phyloP scores from a whole-genome alignment of 2,797 vertebrate species.

The Neosalanx taihuensis region DNA sequence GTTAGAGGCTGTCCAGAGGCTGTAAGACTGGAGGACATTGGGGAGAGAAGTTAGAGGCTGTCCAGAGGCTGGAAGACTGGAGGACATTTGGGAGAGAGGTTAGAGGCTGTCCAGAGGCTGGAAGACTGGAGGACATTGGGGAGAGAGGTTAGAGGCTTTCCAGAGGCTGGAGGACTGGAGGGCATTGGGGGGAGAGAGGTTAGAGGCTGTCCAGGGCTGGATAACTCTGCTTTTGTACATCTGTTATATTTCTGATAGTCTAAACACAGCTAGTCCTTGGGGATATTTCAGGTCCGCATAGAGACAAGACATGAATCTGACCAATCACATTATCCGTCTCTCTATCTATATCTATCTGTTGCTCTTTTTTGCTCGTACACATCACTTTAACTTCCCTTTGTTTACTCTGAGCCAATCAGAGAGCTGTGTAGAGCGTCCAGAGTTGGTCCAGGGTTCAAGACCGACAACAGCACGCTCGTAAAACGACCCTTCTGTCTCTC shows the following conservation, averaged over 20 bases:
- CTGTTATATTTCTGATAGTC: no score
- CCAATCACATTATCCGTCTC: not conserved
- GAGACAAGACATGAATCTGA: not conserved
- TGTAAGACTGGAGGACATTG: no score
- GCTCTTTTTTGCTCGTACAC: conserved; percentile 19
- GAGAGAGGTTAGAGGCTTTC: conserved; percentile 1
- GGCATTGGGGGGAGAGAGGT: not conserved
- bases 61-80: no score
- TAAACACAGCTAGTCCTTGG: no score
- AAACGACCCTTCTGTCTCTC: not conserved
- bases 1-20: no score
- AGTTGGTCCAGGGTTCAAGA: conserved; percentile 60
- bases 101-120: no score
- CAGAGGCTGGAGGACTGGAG: no score
- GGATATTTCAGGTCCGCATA: no score
- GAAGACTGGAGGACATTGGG: not conserved
- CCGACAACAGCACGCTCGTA: conserved; percentile 25
- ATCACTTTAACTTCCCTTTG: conserved; percentile 28
- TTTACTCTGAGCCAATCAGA: conserved; percentile 60
- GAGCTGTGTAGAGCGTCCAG: conserved; percentile 50
- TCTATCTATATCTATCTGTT: not conserved
- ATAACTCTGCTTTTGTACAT: no score
- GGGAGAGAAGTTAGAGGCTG: not conserved
- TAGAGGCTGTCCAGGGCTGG: no score
- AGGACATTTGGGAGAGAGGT: no score